phyloP scores from a whole-genome alignment of 2,797 vertebrate species.

The Monodelphis domestica region DNA sequence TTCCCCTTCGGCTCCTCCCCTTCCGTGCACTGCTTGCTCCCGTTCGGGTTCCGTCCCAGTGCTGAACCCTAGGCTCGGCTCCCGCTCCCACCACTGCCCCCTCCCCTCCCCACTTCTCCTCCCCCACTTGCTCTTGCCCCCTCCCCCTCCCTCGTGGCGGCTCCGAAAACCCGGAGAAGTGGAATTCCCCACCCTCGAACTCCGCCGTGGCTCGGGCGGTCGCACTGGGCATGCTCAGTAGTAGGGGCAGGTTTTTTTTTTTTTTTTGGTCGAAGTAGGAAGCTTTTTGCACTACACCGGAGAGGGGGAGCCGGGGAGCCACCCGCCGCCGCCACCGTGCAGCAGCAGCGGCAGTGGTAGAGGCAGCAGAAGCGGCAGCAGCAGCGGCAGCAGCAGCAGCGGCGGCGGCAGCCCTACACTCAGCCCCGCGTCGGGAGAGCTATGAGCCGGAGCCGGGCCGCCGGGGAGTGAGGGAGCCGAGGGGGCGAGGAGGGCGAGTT shows the following conservation, averaged over 20 bases:
- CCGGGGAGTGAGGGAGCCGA: slow-evolving; percentile 76
- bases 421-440: slow-evolving; percentile 77
- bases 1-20: slow-evolving; percentile 52
- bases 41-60: background rate
- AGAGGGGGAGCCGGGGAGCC: slow-evolving; percentile 74
- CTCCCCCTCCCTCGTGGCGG: slow-evolving; percentile 64
- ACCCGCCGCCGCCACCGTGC: slow-evolving; percentile 53
- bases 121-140: slow-evolving; percentile 14
- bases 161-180: slow-evolving; percentile 77
- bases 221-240: slow-evolving; percentile 79
- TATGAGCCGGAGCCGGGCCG: slow-evolving; percentile 74
- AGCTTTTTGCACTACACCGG: slow-evolving; percentile 75
- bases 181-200: slow-evolving; percentile 38
- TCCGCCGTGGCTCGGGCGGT: slow-evolving; percentile 60
- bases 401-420: slow-evolving; percentile 72
- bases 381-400: background rate
- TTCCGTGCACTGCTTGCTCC: slow-evolving; percentile 56
- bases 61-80: slow-evolving; percentile 40
- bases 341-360: slow-evolving; percentile 1
- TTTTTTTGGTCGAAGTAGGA: slow-evolving; percentile 75
- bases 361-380: background rate
- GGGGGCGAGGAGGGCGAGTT: slow-evolving; percentile 79
- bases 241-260: slow-evolving; percentile 61
- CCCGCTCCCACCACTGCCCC: slow-evolving; percentile 47
- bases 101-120: slow-evolving; percentile 38